Conservation (phyloP, 2,888 invertebrate species). For the Osedax fenrisi region DNA sequence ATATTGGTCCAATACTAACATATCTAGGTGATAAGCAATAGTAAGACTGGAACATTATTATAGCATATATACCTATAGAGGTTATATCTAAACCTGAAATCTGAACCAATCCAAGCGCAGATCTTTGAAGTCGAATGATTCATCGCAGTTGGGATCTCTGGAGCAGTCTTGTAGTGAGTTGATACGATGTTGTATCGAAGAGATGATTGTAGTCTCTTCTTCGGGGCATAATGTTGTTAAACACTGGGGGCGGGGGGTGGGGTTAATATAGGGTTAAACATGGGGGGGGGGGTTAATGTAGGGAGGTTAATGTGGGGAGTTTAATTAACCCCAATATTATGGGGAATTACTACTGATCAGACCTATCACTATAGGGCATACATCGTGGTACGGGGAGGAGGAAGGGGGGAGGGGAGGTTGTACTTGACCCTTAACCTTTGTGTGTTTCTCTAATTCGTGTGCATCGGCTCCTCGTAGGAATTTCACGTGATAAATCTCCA, state of each 20-base stretch:
- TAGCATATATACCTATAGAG: too few species aligned
- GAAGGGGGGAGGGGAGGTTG: neutral
- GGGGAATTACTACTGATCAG: too few species aligned
- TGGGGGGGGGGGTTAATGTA: neutral
- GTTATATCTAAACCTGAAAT: constrained; percentile 67
- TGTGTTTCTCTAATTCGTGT: constrained; percentile 64
- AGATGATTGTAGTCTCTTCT: neutral
- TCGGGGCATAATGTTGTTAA: neutral
- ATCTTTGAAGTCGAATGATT: constrained; percentile 67
- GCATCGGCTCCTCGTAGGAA: constrained; percentile 92
- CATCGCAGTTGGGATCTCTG: neutral
- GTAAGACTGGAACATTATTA: too few species aligned
- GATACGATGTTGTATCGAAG: neutral
- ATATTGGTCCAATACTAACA: too few species aligned
- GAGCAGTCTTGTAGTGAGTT: neutral
- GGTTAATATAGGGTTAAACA: neutral
- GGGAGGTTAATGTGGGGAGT: neutral
- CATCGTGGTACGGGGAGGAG: too few species aligned
- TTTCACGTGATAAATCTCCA: constrained; percentile 93
- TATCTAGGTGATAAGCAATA: too few species aligned
- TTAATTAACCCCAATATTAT: too few species aligned
- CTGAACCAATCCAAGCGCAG: constrained; percentile 93
- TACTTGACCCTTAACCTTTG: constrained; percentile 39
- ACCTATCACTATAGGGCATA: too few species aligned
- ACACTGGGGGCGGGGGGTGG: neutral